Percentiles rank a stretch among this genome's conserved stretches.
phyloP scores from a whole-genome alignment of 2,888 invertebrate species.

The Netelia virgata region DNA sequence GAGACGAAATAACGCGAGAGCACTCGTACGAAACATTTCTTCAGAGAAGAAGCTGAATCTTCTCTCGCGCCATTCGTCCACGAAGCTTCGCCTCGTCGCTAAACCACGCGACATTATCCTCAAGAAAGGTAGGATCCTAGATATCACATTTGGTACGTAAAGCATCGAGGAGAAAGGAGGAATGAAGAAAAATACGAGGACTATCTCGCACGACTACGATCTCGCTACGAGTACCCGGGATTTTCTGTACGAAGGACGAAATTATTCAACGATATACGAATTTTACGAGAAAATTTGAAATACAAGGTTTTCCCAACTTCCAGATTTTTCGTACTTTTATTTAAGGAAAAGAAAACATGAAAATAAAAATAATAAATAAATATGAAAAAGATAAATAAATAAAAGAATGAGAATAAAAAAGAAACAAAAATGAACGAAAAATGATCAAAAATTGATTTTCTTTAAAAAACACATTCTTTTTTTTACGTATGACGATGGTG shows the following conservation, averaged over 20 bases:
- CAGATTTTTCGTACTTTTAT: neutral
- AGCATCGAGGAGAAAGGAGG: neutral
- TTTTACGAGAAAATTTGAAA: neutral
- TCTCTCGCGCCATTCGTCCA: constrained; percentile 1
- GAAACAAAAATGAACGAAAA: no score
- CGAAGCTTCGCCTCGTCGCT: neutral
- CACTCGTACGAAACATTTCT: constrained; percentile 8
- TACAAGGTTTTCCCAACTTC: neutral
- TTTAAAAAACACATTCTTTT: no score
- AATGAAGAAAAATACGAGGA: neutral
- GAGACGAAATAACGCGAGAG: constrained; percentile 38
- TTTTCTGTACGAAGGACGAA: neutral
- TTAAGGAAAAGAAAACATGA: no score
- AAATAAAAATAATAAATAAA: no score
- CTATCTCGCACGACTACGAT: neutral
- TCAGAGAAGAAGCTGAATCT: neutral
- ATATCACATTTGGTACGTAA: constrained; percentile 10
- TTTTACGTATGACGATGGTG: no score
- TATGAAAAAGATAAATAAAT: no score
- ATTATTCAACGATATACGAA: neutral
- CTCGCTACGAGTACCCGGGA: neutral
- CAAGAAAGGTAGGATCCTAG: constrained; percentile 5
- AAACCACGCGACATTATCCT: constrained; percentile 25
- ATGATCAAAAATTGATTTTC: no score
- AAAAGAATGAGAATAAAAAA: no score